These are phyloP conservation scores for Chaenogobius annularis DNA, from an alignment of 2,113 vertebrate genomes.

Conservation along the genomic window DNA sequence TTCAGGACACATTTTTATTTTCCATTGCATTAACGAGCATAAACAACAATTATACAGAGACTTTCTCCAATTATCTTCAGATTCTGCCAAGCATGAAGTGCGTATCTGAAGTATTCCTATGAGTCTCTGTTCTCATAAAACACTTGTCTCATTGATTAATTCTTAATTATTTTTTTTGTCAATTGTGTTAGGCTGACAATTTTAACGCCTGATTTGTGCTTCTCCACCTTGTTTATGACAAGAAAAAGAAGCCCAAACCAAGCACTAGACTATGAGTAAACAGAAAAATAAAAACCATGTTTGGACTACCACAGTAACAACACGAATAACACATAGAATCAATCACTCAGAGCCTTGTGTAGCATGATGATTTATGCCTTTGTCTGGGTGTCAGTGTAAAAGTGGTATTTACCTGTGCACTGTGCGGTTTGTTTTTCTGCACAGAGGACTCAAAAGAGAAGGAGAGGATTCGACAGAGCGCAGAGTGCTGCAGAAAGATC, in stretches of 20 bases:
- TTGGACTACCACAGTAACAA: not conserved
- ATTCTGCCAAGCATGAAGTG: not conserved
- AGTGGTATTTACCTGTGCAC: constrained; percentile 26
- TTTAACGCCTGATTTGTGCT: not conserved
- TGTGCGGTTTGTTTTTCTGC: constrained; percentile 27
- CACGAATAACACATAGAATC: constrained; percentile 15
- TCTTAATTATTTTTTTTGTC: not conserved
- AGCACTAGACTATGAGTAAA: not conserved
- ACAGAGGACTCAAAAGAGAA: constrained; percentile 67
- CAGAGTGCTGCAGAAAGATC: constrained; percentile 87
- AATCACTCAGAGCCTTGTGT: constrained; percentile 6
- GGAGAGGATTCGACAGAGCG: constrained; percentile 72
- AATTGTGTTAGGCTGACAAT: not conserved
- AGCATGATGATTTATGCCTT: constrained; percentile 37
- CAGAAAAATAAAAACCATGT: constrained; percentile 7
- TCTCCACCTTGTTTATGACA: too few relatives aligned
- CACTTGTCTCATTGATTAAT: not conserved
- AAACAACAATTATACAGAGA: not conserved
- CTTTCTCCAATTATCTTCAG: not conserved
- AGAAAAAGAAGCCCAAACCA: not conserved
- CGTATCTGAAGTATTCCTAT: not conserved
- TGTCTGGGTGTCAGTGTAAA: constrained; percentile 24
- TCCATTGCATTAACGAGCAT: not conserved
- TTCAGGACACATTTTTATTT: not conserved
- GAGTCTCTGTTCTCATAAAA: too few relatives aligned